Conservation (phyloP, 2,797 vertebrate species). For the Gymnocypris eckloni region DNA sequence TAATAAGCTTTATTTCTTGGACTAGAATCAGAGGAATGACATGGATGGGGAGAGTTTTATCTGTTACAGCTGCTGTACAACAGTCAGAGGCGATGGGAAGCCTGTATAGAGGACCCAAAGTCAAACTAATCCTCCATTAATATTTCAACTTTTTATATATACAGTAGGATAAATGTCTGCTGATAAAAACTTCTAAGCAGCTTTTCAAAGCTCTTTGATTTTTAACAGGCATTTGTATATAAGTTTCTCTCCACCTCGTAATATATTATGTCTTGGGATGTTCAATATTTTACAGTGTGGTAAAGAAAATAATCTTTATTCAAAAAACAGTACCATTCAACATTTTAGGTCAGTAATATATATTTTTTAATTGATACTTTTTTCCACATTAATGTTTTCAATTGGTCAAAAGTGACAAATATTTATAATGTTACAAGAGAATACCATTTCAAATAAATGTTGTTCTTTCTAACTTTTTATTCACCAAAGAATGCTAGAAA, state of each 20-base stretch:
- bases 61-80: conserved; percentile 50
- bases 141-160: conserved; percentile 24
- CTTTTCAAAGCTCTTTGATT: neutral
- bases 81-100: conserved; percentile 22
- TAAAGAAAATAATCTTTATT: neutral
- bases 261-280: neutral
- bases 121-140: conserved; percentile 47
- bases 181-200: conserved; percentile 18
- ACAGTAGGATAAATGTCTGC: conserved; percentile 8
- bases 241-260: neutral
- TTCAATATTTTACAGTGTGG: neutral
- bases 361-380: neutral
- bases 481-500: neutral
- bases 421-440: neutral
- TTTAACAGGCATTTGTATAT: neutral
- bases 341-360: neutral
- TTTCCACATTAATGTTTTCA: neutral
- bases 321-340: neutral
- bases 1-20: conserved; percentile 30
- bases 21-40: conserved; percentile 7
- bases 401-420: neutral
- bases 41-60: conserved; percentile 48
- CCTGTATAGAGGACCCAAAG: conserved; percentile 25
- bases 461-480: neutral
- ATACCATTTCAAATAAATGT: neutral